Base-by-base conservation (phyloP, 2,113 vertebrate species). In the Notiomystis cincta region DNA sequence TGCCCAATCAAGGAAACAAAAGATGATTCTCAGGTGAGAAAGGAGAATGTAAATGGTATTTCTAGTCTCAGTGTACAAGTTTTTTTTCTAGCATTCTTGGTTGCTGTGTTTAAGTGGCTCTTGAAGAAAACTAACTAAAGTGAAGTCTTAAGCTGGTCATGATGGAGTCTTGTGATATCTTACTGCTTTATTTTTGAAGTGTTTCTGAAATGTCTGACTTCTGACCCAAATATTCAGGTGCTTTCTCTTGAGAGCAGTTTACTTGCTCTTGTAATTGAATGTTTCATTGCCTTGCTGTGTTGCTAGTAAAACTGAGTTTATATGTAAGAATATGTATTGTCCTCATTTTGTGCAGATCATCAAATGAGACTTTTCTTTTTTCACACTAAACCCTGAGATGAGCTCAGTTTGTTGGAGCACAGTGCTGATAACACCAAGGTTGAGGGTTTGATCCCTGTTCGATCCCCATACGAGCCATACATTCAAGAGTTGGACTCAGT, bases 1-100 rank as follows among this genome's bases (percentile, higher is more conserved):
- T 99, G 99, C 65, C 98, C 98, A 62, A 96, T 99, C 89, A 98
- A 95, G n/a, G 97, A 96, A 30, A 94, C 93, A 45, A 97, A 97
- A 56, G 97, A 97, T 64, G 96, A 94, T 54, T 98, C 98, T 89
- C 91, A 99, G 96, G 99, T 99, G 80, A 93, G 97, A 77, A 71
- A 35, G 31, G 8, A 20, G 17, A n/a, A 31, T 3, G 15, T 44
- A 27, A 67, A 72, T 23, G 4, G 2, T 69, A 47, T 64, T 91
- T 9, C 8, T 82, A 47, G 9, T 73, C 21, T 53, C 20, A 65
- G 20, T 0, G 1, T 82, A 14, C 13, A 40, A 0, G 27, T 11
- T 61, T 60, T 61, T 51, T 16, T 18, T 5, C 40, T 82, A 37
- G 3, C 11, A 16, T 5, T 81, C 31, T 33, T 78, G 8, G 1